phyloP scores from a whole-genome alignment of 2,797 vertebrate species.

The Labeo calbasu region DNA sequence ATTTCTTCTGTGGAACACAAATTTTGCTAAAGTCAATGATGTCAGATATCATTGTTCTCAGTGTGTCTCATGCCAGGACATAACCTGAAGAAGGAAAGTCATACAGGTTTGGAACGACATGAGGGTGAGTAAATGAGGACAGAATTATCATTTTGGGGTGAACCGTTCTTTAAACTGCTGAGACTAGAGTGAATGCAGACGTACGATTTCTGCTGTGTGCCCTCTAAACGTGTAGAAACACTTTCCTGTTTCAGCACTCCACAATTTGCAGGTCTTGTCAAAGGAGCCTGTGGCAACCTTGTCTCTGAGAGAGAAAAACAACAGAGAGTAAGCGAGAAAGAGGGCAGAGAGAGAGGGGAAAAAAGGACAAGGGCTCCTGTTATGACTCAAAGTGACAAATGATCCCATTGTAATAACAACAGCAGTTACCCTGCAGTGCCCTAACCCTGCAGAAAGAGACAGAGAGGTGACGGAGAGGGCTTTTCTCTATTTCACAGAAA shows the following conservation, averaged over 20 bases:
- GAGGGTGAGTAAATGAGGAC: background rate
- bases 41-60: background rate
- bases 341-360: slow-evolving; percentile 22
- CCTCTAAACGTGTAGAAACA: slow-evolving; percentile 92
- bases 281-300: slow-evolving; percentile 98
- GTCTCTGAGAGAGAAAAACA: slow-evolving; percentile 68
- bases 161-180: background rate
- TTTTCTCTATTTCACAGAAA: background rate
- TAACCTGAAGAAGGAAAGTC: background rate
- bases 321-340: slow-evolving; percentile 11
- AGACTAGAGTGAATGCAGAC: slow-evolving; percentile 32
- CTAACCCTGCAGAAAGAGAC: slow-evolving; percentile 33
- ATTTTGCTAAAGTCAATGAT: background rate
- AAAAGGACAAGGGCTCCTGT: slow-evolving; percentile 15
- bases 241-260: slow-evolving; percentile 90
- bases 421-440: slow-evolving; percentile 31
- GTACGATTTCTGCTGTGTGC: slow-evolving; percentile 92
- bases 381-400: slow-evolving; percentile 54
- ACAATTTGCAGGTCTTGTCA: slow-evolving; percentile 95
- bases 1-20: background rate
- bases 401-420: slow-evolving; percentile 34
- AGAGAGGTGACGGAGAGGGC: slow-evolving; percentile 3
- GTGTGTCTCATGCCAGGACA: background rate
- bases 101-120: background rate
- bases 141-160: background rate